Conservation (phyloP, 2,888 invertebrate species). For the Chymomyza caudatula region DNA sequence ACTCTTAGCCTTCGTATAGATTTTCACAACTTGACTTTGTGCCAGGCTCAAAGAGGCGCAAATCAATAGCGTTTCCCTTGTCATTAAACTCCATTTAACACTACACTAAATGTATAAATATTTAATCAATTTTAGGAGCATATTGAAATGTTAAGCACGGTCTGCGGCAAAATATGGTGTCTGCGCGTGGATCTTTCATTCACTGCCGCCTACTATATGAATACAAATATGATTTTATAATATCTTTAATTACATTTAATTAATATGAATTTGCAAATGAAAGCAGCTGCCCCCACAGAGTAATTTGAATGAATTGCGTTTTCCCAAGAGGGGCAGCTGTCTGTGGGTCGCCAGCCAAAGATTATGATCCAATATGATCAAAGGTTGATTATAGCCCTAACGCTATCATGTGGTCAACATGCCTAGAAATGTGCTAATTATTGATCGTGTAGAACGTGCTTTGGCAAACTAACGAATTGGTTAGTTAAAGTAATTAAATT, state of each 20-base stretch:
- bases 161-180: slow-evolving; percentile 19
- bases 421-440: background rate
- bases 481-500: no score
- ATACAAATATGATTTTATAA: background rate
- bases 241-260: slow-evolving; percentile 28
- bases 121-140: background rate
- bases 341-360: no score
- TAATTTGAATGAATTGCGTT: slow-evolving; percentile 4
- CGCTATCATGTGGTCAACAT: slow-evolving; percentile 22
- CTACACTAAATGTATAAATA: slow-evolving; percentile 48
- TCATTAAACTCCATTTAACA: slow-evolving; percentile 8
- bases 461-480: no score
- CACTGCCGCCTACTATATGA: slow-evolving; percentile 31
- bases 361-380: no score
- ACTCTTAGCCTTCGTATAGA: background rate
- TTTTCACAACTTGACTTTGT: slow-evolving; percentile 18
- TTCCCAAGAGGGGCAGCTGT: background rate
- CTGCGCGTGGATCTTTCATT: slow-evolving; percentile 21
- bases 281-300: background rate
- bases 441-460: no score
- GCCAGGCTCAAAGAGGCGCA: slow-evolving; percentile 45
- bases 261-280: slow-evolving; percentile 40
- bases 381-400: background rate
- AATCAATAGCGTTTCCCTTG: slow-evolving; percentile 6
- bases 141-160: background rate